Evolutionary conservation across 1,140 invertebrate species (phyloP).

Genomic region (Leptopilina boulardi): DNA sequence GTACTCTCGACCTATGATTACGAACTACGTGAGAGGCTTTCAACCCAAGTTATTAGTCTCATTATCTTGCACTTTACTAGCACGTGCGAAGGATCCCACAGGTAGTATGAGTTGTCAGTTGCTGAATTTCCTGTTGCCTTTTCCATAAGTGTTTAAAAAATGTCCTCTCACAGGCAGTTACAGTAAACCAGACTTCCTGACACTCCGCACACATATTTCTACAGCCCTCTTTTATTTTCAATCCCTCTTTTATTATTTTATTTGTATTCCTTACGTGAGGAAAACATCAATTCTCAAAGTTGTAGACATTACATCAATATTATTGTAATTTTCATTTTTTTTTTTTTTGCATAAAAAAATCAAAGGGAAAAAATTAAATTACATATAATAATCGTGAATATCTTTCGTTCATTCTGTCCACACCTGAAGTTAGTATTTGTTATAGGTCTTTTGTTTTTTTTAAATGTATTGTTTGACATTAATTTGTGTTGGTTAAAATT

Average conservation of each 20-base stretch:
- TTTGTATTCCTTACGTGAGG: not conserved
- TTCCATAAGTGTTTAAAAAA: constrained; percentile 23
- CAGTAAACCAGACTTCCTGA: no score
- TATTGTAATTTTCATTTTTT: no score
- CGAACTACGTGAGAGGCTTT: constrained; percentile 67
- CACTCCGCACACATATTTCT: not conserved
- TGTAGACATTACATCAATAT: no score
- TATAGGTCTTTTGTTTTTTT: no score
- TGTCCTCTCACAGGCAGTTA: not conserved
- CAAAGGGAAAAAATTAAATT: no score
- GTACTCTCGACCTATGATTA: constrained; percentile 63
- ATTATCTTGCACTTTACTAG: constrained; percentile 61
- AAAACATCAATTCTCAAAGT: not conserved
- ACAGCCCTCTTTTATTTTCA: constrained; percentile 25
- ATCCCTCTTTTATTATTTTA: not conserved
- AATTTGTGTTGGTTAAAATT: no score
- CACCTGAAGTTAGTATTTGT: no score
- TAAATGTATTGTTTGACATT: no score
- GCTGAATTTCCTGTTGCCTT: constrained; percentile 16
- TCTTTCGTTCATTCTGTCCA: no score
- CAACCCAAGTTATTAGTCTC: constrained; percentile 63
- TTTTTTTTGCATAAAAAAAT: no score
- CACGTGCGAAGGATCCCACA: constrained; percentile 13
- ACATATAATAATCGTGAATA: no score
- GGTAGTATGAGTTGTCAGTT: not conserved